A percentile compares a stretch with the other conserved stretches of the same genome.
phyloP scores from a whole-genome alignment of 30 jellyfish, hydroid and myxozoan species.

The Pelagia noctiluca region DNA sequence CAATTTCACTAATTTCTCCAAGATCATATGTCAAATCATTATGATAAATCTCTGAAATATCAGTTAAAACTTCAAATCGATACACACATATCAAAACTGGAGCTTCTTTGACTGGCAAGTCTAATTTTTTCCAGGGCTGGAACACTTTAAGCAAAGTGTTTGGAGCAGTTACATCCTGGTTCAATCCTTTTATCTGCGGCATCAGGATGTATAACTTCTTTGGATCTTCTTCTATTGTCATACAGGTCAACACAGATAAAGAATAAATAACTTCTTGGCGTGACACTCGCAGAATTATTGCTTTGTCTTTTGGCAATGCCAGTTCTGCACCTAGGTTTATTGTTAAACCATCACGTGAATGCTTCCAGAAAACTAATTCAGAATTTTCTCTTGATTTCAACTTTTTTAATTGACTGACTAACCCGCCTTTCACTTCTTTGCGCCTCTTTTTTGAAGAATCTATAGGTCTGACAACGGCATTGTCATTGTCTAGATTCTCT shows the following conservation, averaged over 20 bases:
- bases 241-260: conserved; percentile 21
- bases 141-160: conserved; percentile 10
- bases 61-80: not conserved
- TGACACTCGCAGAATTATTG: conserved; percentile 17
- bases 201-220: conserved; percentile 11
- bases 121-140: conserved; percentile 43
- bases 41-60: not conserved
- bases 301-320: not conserved
- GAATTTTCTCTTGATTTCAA: conserved; percentile 60
- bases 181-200: not conserved
- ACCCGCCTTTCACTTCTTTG: conserved; percentile 59
- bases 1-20: not conserved
- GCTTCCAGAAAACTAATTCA: conserved; percentile 67
- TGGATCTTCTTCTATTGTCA: conserved; percentile 1
- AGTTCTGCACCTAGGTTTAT: not conserved
- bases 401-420: conserved; percentile 34
- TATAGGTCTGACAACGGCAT: conserved; percentile 4
- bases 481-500: not conserved
- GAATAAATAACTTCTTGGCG: conserved; percentile 9
- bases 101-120: not conserved
- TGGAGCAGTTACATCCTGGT: not conserved
- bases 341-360: conserved; percentile 4
- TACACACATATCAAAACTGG: not conserved
- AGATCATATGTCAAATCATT: not conserved
- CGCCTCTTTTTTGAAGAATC: conserved; percentile 67